Base-by-base conservation (phyloP, 2,888 invertebrate genomes). In the Diachrysia chrysitis region DNA sequence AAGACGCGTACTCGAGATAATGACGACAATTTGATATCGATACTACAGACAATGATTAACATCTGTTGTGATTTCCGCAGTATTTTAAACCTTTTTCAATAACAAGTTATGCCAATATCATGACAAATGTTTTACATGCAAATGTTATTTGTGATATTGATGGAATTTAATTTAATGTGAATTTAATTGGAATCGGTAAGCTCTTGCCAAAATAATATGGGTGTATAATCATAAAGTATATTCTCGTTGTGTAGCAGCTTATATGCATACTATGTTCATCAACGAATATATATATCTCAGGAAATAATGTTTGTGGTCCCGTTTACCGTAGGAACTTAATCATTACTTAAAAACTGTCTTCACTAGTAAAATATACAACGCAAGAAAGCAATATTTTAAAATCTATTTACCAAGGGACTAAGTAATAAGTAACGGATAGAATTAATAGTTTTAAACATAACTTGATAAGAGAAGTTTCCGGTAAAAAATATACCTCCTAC, bases 141-240 rank as follows among this genome's bases (percentile, higher is more conserved):
- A 61, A 64, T 59, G 29, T 68, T 54, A 69, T 51, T 64, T 29
- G 57, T 71, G 55, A 71, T 67, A 63, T 59, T 29, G 23, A 60
- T 60, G 63, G 55, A 61, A 56, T 60, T 66, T 59, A 51, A 66
- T 63, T 66, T 66, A 55, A 53, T 60, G 57, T 57, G 37, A 54
- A 58, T 55, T 48, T 21, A 16, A 57, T 54, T 7, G 21, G 58
- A 56, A 55, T 71, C 7, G 19, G 51, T 57, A 46, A 63, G 60
- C 37, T 69, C 67, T 80, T 73, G 72, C 70, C 72, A 73, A 73
- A 72, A 68, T 75, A 46, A 71, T 32, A 42, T 55, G 42, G 16
- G 46, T 63, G 37, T 71, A 53, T 35, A 29, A 48, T 62, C n/a
- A 25, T 21, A 37, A 57, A 29, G 23, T 51, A 37, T 16, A 53